Conservation (phyloP, 2,113 vertebrate genomes). For the Steatornis caripensis region DNA sequence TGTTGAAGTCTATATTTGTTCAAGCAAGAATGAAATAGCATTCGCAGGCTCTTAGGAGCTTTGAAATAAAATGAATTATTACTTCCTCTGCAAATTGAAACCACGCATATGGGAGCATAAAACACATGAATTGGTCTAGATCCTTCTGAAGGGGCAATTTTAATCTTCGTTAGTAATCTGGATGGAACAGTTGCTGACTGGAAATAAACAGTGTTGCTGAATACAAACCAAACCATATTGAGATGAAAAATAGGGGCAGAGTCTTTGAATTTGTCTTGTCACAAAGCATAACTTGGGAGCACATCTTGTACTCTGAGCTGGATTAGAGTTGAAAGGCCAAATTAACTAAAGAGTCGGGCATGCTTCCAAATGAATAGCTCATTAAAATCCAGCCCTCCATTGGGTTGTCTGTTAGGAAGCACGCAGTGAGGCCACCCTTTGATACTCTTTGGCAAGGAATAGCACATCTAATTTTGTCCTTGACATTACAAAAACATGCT, state of each 20-base stretch:
- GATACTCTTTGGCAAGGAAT: not conserved
- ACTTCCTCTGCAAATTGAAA: not conserved
- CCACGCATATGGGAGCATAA: not conserved
- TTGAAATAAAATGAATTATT: not conserved
- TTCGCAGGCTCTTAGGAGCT: not conserved
- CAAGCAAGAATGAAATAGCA: not conserved
- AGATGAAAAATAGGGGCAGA: not conserved
- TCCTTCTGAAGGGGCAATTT: not conserved
- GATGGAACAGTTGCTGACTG: not conserved
- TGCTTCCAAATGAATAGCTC: not conserved
- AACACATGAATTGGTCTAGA: not conserved
- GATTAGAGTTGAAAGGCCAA: not conserved
- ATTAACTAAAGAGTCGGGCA: not conserved
- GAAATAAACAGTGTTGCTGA: not conserved
- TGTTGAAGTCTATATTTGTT: not conserved
- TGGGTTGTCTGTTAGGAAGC: not conserved
- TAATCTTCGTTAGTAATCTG: not conserved
- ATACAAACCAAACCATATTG: not conserved
- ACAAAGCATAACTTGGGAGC: fast-evolving
- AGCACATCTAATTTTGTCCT: not conserved
- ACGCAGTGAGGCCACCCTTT: not conserved
- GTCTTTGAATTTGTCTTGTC: not conserved
- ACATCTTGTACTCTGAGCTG: not conserved
- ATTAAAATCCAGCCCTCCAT: not conserved
- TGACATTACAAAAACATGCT: not conserved